Conservation (phyloP, 2,113 vertebrate genomes). For the Hippoglossus stenolepis region DNA sequence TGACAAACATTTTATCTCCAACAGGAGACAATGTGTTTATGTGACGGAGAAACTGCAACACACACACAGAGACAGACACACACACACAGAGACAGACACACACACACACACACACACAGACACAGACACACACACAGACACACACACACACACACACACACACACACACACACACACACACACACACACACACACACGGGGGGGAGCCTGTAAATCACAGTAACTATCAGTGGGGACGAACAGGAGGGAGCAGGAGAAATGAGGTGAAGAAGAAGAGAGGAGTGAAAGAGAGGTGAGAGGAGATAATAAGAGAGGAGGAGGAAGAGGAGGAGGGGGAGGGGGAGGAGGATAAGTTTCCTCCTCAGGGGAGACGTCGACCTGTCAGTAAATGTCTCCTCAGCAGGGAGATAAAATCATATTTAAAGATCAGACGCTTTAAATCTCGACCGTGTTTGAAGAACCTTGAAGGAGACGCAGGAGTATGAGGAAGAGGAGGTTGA, state of each 20-base stretch:
- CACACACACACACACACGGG: not conserved
- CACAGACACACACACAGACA: not conserved
- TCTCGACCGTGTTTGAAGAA: conserved; percentile 54
- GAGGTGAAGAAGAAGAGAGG: not conserved
- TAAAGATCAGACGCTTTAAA: conserved; percentile 64
- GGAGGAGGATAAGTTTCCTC: conserved; percentile 36
- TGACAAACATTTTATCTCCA: not conserved
- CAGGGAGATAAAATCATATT: conserved; percentile 69
- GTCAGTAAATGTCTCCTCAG: conserved; percentile 70
- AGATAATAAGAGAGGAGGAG: conserved; percentile 9
- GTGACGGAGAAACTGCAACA: not conserved
- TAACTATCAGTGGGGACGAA: not conserved
- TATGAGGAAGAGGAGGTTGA: not conserved
- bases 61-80: not conserved
- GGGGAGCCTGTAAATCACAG: conserved; percentile 22
- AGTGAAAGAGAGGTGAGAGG: conserved; percentile 4
- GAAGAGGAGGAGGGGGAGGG: not conserved
- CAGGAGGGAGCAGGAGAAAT: not conserved
- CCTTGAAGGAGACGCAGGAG: conserved; percentile 32
- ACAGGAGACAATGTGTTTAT: not conserved
- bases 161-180: not conserved
- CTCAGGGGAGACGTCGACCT: conserved; percentile 55
- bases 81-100: not conserved
- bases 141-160: no score
- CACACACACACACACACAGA: not conserved